Percentiles rank a stretch among this genome's conserved stretches.
Conservation (phyloP, 2,888 invertebrate genomes). For the Orchesellides sinensis region DNA sequence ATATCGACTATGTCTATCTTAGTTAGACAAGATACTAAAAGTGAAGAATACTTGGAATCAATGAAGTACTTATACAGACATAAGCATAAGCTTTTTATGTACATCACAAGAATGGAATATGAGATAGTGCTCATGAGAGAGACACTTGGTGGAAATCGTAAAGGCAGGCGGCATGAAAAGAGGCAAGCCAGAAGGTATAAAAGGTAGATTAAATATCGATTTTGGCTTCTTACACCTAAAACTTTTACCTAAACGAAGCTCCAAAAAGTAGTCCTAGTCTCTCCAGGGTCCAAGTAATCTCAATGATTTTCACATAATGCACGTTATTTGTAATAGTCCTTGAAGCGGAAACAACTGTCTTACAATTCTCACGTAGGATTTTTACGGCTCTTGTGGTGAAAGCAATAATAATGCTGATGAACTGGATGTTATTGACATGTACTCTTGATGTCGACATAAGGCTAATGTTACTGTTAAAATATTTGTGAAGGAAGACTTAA, state of each 20-base stretch:
- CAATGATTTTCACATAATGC: conserved; percentile 57
- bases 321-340: conserved; percentile 41
- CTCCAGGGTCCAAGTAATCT: conserved; percentile 61
- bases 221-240: conserved; percentile 49
- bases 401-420: conserved; percentile 23
- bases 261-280: neutral
- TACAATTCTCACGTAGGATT: conserved; percentile 26
- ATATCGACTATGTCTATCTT: too few species aligned
- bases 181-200: conserved; percentile 46
- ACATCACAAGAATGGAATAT: conserved; percentile 8
- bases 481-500: too few species aligned
- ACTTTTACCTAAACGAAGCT: neutral
- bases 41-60: neutral
- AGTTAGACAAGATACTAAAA: too few species aligned
- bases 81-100: conserved; percentile 1
- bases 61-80: neutral
- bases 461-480: too few species aligned
- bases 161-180: conserved; percentile 37
- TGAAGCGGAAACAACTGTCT: conserved; percentile 59
- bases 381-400: conserved; percentile 19
- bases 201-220: conserved; percentile 74
- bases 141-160: conserved; percentile 25
- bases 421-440: conserved; percentile 37
- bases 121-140: conserved; percentile 58
- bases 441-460: too few species aligned